Conservation (phyloP, 2,797 vertebrate genomes). For the Leptoclinus maculatus region DNA sequence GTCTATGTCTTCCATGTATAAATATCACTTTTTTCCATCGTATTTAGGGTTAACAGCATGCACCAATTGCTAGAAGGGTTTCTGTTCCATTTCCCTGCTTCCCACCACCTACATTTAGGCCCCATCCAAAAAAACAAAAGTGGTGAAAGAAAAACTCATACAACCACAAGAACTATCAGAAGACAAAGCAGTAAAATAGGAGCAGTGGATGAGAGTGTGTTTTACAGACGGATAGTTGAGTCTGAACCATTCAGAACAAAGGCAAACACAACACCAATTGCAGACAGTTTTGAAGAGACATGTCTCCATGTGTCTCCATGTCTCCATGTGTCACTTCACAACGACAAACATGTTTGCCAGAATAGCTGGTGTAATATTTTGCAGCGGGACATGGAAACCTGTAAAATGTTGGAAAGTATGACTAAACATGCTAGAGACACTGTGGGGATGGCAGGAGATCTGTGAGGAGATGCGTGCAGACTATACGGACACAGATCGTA, state of each 20-base stretch:
- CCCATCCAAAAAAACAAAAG: not conserved
- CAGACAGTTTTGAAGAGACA: not conserved
- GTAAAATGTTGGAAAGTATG: not conserved
- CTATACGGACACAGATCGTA: not conserved
- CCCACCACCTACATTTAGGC: no score
- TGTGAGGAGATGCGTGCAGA: no score
- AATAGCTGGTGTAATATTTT: not conserved
- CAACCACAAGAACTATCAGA: not conserved
- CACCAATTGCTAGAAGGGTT: no score
- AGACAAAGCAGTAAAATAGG: not conserved
- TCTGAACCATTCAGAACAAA: not conserved
- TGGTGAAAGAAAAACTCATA: not conserved
- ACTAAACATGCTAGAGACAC: not conserved
- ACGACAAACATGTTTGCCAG: not conserved
- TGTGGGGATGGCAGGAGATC: no score
- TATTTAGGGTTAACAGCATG: no score
- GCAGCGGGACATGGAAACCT: not conserved
- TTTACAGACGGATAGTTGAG: no score
- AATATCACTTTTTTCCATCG: no score
- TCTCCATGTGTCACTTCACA: no score
- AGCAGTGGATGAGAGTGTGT: not conserved
- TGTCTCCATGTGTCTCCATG: no score
- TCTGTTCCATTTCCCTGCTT: no score
- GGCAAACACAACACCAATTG: no score
- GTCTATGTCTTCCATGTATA: no score